Base-by-base conservation (phyloP, 2,888 invertebrate genomes). In the Dendrolimus houi region DNA sequence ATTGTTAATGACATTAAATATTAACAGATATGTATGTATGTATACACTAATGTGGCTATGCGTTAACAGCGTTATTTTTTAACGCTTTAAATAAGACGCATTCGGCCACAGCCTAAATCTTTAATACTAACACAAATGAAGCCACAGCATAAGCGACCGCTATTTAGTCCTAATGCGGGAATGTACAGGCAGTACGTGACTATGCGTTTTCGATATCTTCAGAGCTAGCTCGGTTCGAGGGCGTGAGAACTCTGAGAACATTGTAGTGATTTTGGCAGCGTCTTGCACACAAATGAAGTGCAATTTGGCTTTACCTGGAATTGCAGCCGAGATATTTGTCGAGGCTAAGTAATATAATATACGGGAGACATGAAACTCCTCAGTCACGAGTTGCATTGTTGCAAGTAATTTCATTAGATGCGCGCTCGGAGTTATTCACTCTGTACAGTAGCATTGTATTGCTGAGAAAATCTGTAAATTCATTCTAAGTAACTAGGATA, bases 181-280 rank as follows among this genome's bases (percentile, higher is more conserved):
- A 47, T 47, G 47, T 47, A 47, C 12, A 12, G 12, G 8, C 17
- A 56, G 7, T 53, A 53, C 54, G 47, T 57, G 14, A 17, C 54
- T 52, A 47, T 47, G 47, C 47, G 47, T 47, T 47, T 47, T 12
- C 12, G 47, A 47, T 62, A 53, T 47, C 47, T 67, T 64, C 64
- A 61, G 58, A 62, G 61, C 69, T 66, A 64, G 63, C 65, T 70
- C 67, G 66, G 69, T 62, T 60, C 65, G 66, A 76, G 79, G 79
- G 81, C 85, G 83, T 85, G 84, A 82, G 85, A 85, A 84, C 75
- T 84, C 83, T 85, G 84, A 82, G 85, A 85, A 85, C 75, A 66
- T 72, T 67, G 68, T 65, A 66, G 66, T 69, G 65, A 65, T 69
- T 69, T 77, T 72, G 69, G 77, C 71, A 75, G 79, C 75, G 69